Evolutionary conservation across 2,797 vertebrate genomes (phyloP).

Genomic region (Benthosema pterotum): DNA sequence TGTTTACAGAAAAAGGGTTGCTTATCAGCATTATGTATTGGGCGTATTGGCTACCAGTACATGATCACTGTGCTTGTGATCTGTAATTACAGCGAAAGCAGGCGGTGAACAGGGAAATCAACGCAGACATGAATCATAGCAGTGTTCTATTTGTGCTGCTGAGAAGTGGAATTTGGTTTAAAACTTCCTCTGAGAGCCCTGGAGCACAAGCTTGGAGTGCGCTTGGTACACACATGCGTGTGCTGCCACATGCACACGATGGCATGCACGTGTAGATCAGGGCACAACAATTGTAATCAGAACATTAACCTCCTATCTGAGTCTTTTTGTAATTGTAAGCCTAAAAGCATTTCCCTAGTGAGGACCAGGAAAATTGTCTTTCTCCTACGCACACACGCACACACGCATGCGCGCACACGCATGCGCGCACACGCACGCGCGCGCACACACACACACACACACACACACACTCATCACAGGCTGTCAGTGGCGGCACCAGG

Average conservation of each 20-base stretch:
- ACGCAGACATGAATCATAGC: neutral
- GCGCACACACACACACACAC: neutral
- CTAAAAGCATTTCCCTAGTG: no score
- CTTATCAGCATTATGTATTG: constrained; percentile 18
- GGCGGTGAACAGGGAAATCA: constrained; percentile 10
- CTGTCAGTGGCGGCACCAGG: neutral
- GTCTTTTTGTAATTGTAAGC: no score
- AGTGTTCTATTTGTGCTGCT: constrained; percentile 30
- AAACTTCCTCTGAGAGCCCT: constrained; percentile 28
- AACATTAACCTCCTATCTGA: no score
- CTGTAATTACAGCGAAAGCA: neutral
- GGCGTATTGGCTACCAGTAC: neutral
- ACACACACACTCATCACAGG: constrained; percentile 5
- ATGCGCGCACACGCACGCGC: no score
- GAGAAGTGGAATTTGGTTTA: constrained; percentile 20
- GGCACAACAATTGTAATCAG: no score
- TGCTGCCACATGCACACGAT: constrained; percentile 8
- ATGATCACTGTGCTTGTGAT: constrained; percentile 1
- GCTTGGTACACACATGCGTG: no score
- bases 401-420: no score
- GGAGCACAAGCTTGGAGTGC: no score
- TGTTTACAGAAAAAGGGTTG: no score
- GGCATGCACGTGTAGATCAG: no score
- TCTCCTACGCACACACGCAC: neutral
- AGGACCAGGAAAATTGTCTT: no score